phyloP scores from a whole-genome alignment of 2,113 vertebrate genomes.

The Protomyctophum bolini region DNA sequence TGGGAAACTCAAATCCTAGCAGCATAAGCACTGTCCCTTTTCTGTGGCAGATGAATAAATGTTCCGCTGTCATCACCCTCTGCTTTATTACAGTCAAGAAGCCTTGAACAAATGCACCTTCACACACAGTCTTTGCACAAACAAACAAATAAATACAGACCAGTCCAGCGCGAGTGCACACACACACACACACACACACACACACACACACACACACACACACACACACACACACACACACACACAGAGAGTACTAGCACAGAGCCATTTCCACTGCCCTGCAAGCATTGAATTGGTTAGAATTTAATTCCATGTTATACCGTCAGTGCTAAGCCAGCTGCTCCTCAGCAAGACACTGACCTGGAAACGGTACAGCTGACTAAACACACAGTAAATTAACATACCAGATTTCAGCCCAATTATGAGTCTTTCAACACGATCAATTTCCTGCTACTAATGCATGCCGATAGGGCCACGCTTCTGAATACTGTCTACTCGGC shows the following conservation, averaged over 20 bases:
- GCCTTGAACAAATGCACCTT: not conserved
- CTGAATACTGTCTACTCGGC: constrained; percentile 69
- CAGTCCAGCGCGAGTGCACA: too few relatives aligned
- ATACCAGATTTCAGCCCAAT: constrained; percentile 55
- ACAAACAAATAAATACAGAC: constrained; percentile 37
- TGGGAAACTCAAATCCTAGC: constrained; percentile 59
- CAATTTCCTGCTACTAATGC: constrained; percentile 63
- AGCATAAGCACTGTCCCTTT: constrained; percentile 54
- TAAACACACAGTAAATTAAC: constrained; percentile 63
- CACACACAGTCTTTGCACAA: constrained; percentile 55
- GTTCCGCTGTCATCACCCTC: constrained; percentile 63
- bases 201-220: constrained; percentile 28
- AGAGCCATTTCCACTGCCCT: constrained; percentile 33
- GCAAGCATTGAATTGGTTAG: constrained; percentile 1
- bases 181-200: constrained; percentile 48
- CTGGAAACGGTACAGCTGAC: constrained; percentile 59
- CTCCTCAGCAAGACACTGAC: constrained; percentile 26
- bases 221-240: constrained; percentile 40
- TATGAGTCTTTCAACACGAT: constrained; percentile 66
- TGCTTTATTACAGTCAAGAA: constrained; percentile 40
- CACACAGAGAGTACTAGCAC: constrained; percentile 15
- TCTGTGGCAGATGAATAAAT: constrained; percentile 65
- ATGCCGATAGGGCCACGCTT: constrained; percentile 58
- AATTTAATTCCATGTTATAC: constrained; percentile 13
- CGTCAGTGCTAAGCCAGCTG: constrained; percentile 1